Evolutionary conservation across 2,888 invertebrate genomes (phyloP), one percentile per base, ranked within the genome.

Genomic region (Drosophila affinis): DNA sequence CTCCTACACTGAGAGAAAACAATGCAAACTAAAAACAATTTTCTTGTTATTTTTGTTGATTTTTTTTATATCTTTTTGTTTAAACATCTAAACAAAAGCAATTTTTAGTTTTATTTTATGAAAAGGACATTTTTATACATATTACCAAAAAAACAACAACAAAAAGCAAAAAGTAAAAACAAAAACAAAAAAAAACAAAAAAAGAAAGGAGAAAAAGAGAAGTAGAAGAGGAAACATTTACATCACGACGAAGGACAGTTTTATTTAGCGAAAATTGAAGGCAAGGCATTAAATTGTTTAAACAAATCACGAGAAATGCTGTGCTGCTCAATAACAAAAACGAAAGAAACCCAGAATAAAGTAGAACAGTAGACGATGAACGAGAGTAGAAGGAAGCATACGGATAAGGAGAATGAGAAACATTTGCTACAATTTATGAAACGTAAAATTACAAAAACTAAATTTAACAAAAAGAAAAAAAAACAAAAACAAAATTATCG

Each of bases 251-350:
- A 59, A 67, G 68, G 60, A 51, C 51, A 53, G 46, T 81, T 72
- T 71, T 61, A 74, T 78, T 76, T 83, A 71, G 70, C 56, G 59
- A 73, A 62, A 72, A 82, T 85, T 82, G 82, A 79, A 78, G 68
- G 81, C 75, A 78, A 83, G 79, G 81, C 83, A 83, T 78, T 75
- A 72, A 57, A 67, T 79, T 79, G 76, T 85, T 82, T 78, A 64
- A 75, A 76, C 62, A 75, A 79, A 74, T 77, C 64, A 63, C 54
- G 63, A 80, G 82, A 80, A 87, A 88, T 91, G 91, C 91, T 91
- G 91, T 91, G 91, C 90, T 91, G 91, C 91, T 90, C 91, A 91
- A 91, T 91, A 91, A 91, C 73, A 84, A 72, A 54, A 89, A 70
- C 21, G 78, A 72, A 67, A 46, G 48, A 65, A 72, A 62, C 34